A percentile compares a stretch with the other conserved stretches of the same genome.
Evolutionary conservation across 2,113 vertebrate genomes (phyloP).

Genomic region (Oryzias curvinotus): DNA sequence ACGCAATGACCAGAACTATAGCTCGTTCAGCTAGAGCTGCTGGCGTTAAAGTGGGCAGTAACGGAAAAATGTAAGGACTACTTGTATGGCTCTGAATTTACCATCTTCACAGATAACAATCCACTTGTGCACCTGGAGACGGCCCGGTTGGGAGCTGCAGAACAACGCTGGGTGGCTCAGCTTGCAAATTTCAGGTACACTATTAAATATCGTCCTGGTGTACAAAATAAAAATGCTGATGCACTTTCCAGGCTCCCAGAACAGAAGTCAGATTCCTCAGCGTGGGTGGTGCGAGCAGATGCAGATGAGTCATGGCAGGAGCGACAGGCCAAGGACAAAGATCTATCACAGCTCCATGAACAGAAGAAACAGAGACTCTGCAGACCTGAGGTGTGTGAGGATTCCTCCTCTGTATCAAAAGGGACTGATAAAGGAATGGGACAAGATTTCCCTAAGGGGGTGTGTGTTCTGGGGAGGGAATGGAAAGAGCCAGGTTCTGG

Average conservation of each 20-base stretch:
- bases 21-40: slow-evolving; percentile 2
- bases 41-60: slow-evolving; percentile 12
- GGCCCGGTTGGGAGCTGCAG: not conserved
- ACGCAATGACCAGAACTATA: not conserved
- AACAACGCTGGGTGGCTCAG: not conserved
- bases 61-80: slow-evolving; percentile 11
- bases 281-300: not conserved
- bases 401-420: too few relatives aligned
- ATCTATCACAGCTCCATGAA: too few relatives aligned
- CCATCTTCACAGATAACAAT: too few relatives aligned
- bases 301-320: too few relatives aligned
- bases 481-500: not conserved
- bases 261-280: not conserved
- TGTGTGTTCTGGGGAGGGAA: too few relatives aligned
- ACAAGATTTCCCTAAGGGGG: too few relatives aligned
- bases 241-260: not conserved
- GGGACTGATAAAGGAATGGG: too few relatives aligned
- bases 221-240: not conserved
- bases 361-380: too few relatives aligned
- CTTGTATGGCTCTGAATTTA: not conserved
- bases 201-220: not conserved
- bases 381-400: too few relatives aligned
- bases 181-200: not conserved
- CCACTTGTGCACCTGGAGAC: not conserved
- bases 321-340: too few relatives aligned